Conservation (phyloP, 1,140 invertebrate genomes). For the Hylyphantes graminicola region DNA sequence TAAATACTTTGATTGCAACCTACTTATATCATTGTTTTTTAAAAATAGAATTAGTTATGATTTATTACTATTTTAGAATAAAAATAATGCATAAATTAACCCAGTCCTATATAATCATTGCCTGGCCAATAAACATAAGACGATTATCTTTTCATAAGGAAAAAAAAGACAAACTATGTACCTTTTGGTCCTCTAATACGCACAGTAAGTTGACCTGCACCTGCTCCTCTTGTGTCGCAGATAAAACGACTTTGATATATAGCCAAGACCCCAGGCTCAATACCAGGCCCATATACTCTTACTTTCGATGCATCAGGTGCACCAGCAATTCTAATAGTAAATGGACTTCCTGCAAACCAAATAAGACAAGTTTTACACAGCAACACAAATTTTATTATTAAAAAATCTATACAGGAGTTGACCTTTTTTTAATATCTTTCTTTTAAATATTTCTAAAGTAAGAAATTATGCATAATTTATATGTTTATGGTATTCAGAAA, state of each 20-base stretch:
- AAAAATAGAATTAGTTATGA: too few species aligned
- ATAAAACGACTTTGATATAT: constrained; percentile 96
- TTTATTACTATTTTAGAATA: too few species aligned
- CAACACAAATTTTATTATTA: neutral
- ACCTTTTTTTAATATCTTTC: neutral
- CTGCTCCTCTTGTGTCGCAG: constrained; percentile 97
- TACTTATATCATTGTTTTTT: too few species aligned
- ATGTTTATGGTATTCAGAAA: too few species aligned
- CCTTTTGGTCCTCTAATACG: constrained; percentile 96
- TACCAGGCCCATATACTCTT: constrained; percentile 93
- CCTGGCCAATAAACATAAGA: too few species aligned
- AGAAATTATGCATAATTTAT: neutral
- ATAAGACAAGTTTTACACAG: neutral
- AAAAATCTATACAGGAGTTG: neutral
- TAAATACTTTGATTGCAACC: too few species aligned
- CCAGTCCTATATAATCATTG: too few species aligned
- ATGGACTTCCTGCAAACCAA: constrained; percentile 85
- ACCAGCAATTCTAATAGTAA: constrained; percentile 90
- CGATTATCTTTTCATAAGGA: too few species aligned
- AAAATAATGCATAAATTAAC: too few species aligned
- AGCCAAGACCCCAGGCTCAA: constrained; percentile 95
- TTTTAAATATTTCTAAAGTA: neutral
- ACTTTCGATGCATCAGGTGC: constrained; percentile 97
- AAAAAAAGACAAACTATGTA: constrained; percentile 61
- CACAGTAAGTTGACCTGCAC: constrained; percentile 95